These are phyloP conservation scores for Amphipoea oculea DNA, from an alignment of 2,888 invertebrate species.

Conservation along the genomic window DNA sequence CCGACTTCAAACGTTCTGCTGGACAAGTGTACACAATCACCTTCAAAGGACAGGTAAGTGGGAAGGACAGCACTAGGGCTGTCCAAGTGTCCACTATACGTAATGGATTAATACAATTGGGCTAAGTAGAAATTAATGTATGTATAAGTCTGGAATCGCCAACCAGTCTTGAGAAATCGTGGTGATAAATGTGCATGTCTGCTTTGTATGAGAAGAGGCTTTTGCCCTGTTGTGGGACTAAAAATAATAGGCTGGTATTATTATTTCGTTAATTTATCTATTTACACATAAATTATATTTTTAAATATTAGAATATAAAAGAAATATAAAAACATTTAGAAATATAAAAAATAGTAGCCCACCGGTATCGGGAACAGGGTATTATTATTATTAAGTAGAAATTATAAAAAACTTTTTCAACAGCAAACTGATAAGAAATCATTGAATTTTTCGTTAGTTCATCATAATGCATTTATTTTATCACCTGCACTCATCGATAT, in stretches of 20 bases:
- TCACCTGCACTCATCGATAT: no score
- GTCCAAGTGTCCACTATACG: conserved; percentile 10
- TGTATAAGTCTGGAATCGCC: no score
- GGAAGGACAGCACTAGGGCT: conserved; percentile 54
- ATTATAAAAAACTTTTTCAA: no score
- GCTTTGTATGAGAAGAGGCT: background rate
- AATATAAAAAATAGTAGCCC: no score
- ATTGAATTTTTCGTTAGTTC: background rate
- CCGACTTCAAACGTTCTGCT: conserved; percentile 39
- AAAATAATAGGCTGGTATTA: background rate
- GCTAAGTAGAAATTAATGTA: background rate
- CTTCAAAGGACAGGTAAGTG: conserved; percentile 68
- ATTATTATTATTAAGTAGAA: background rate
- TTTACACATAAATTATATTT: no score
- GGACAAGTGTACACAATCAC: conserved; percentile 58
- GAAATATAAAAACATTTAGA: no score
- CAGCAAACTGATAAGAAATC: background rate
- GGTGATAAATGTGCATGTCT: background rate
- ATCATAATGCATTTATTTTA: background rate
- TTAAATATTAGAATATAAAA: no score
- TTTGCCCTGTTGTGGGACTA: background rate
- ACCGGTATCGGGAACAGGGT: no score
- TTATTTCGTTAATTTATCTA: background rate
- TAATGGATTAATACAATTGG: background rate
- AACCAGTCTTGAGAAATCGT: background rate